These are phyloP conservation scores for Petrolisthes cinctipes DNA, from an alignment of 2,888 invertebrate species.

Conservation along the genomic window DNA sequence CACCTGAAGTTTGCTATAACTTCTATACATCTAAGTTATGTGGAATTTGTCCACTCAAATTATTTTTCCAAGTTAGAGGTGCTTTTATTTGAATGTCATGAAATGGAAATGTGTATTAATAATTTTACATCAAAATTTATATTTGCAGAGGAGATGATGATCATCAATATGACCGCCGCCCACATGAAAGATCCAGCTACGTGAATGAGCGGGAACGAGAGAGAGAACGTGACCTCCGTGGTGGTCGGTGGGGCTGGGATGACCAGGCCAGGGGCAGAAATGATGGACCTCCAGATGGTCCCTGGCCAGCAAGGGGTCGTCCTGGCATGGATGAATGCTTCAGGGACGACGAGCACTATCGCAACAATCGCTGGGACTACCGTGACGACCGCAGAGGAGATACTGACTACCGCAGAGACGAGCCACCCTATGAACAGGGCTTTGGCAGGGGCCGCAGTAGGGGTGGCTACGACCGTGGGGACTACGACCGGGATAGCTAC, in stretches of 20 bases:
- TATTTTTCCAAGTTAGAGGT: too few relatives aligned
- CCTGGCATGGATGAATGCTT: slow-evolving; percentile 12
- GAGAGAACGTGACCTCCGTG: not conserved
- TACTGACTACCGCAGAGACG: slow-evolving; percentile 7
- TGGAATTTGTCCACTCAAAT: too few relatives aligned
- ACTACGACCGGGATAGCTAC: not conserved
- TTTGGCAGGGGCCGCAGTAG: not conserved
- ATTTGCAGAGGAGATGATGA: too few relatives aligned
- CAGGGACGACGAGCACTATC: not conserved
- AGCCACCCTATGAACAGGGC: not conserved
- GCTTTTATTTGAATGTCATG: too few relatives aligned
- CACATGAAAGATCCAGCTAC: too few relatives aligned
- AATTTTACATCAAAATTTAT: too few relatives aligned
- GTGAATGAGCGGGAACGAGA: too few relatives aligned
- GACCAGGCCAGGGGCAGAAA: not conserved
- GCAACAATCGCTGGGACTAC: slow-evolving; percentile 31
- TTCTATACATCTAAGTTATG: too few relatives aligned
- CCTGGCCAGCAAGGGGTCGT: not conserved
- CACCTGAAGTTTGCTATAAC: too few relatives aligned
- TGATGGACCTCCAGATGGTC: not conserved
- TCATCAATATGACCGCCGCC: too few relatives aligned
- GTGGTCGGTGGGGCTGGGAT: slow-evolving; percentile 6
- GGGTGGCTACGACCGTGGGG: slow-evolving; percentile 4
- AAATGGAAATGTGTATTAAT: too few relatives aligned
- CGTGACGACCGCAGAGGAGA: slow-evolving; percentile 14